A percentile compares a stretch with the other conserved stretches of the same genome.
phyloP scores from a whole-genome alignment of 1,140 invertebrate genomes.

The Hylyphantes graminicola region DNA sequence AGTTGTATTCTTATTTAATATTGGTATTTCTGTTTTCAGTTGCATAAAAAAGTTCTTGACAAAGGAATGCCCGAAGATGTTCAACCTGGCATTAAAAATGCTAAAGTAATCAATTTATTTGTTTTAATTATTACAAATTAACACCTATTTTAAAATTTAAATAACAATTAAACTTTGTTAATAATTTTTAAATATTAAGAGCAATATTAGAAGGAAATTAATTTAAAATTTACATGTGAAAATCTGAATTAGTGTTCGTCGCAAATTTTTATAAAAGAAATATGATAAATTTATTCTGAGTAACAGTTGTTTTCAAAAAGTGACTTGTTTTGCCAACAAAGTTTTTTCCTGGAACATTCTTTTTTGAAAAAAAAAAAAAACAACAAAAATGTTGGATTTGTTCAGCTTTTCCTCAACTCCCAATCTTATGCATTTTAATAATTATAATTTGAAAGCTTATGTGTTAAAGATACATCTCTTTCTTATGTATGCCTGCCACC shows the following conservation, averaged over 20 bases:
- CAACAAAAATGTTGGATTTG: too few relatives aligned
- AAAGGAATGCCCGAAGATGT: slow-evolving; percentile 91
- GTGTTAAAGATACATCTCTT: too few relatives aligned
- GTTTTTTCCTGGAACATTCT: too few relatives aligned
- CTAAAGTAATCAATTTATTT: slow-evolving; percentile 72
- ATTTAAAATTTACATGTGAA: neutral
- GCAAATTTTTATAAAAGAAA: neutral
- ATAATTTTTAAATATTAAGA: neutral
- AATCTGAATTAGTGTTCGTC: neutral
- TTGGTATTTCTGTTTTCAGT: slow-evolving; percentile 64
- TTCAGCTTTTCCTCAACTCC: too few relatives aligned
- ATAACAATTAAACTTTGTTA: neutral
- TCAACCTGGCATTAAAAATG: slow-evolving; percentile 86
- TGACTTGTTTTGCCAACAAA: too few relatives aligned
- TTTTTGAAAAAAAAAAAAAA: too few relatives aligned
- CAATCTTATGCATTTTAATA: too few relatives aligned
- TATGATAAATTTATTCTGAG: too few relatives aligned
- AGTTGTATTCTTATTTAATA: neutral
- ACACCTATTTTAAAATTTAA: neutral
- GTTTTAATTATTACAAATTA: neutral
- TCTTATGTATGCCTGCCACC: too few relatives aligned
- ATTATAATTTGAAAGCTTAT: too few relatives aligned
- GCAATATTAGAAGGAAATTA: neutral
- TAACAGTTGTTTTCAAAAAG: too few relatives aligned
- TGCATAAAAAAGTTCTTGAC: slow-evolving; percentile 88